phyloP scores from a whole-genome alignment of 2,113 vertebrate species.

The Pedionomus torquatus region DNA sequence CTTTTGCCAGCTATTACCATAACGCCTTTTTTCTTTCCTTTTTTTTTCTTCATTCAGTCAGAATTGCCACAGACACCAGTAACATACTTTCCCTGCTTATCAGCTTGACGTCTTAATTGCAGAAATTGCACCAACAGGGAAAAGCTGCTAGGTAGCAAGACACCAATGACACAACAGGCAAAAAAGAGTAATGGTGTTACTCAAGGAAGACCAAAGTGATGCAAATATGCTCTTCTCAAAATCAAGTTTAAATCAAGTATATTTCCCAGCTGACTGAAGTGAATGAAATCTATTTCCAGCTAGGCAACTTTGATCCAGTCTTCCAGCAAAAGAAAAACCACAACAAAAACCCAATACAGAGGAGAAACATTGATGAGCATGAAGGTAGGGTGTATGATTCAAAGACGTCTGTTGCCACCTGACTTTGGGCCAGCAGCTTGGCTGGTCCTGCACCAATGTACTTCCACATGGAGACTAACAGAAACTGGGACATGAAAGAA shows the following conservation, averaged over 20 bases:
- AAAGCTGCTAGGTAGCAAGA: not conserved
- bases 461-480: not conserved
- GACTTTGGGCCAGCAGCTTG: not conserved
- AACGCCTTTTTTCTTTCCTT: not conserved
- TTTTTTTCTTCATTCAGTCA: not conserved
- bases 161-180: not conserved
- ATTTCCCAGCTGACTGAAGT: not conserved
- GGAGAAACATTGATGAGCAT: not conserved
- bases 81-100: not conserved
- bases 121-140: not conserved
- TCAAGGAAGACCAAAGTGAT: not conserved
- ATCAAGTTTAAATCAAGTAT: not conserved
- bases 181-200: not conserved
- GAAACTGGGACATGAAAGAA: not conserved
- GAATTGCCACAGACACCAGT: not conserved
- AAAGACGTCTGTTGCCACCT: not conserved
- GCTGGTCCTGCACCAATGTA: not conserved
- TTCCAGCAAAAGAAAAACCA: not conserved
- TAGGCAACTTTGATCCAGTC: not conserved
- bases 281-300: not conserved
- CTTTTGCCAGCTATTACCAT: not conserved
- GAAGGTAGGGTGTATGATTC: not conserved
- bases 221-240: not conserved
- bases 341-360: not conserved
- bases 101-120: constrained; percentile 7